Conservation (phyloP, 1,140 invertebrate species). For the Holcopasites calliopsidis region DNA sequence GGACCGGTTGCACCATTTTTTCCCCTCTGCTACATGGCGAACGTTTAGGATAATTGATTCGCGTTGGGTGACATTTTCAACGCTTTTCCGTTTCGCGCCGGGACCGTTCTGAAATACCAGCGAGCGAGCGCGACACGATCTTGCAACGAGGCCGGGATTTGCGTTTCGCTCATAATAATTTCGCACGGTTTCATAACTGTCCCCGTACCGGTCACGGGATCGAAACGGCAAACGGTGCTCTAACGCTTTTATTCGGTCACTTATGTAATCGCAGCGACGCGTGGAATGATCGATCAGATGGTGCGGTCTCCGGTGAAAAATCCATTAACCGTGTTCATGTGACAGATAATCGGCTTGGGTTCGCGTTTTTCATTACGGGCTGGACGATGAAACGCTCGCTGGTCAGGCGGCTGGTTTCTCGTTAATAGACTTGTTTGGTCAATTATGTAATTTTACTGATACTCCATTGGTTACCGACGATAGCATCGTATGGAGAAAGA, state of each 20-base stretch:
- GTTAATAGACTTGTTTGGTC: not conserved
- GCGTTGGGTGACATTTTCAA: constrained; percentile 40
- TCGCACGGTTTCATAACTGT: constrained; percentile 42
- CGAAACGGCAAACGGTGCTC: not conserved
- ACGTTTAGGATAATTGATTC: constrained; percentile 53
- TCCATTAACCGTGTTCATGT: constrained; percentile 8
- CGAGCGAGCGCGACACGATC: not conserved
- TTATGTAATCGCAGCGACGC: not conserved
- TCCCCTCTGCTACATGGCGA: not conserved
- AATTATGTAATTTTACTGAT: not conserved
- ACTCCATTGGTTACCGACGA: too few species aligned
- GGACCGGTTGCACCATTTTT: constrained; percentile 48
- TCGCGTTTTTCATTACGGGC: not conserved
- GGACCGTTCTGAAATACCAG: constrained; percentile 25
- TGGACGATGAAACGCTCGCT: not conserved
- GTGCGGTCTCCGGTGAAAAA: constrained; percentile 9
- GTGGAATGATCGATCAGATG: not conserved
- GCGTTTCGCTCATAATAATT: constrained; percentile 6
- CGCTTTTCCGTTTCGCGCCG: constrained; percentile 21
- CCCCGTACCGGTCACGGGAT: not conserved
- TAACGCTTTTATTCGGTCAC: not conserved
- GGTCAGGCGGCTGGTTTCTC: not conserved
- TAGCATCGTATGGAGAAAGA: too few species aligned
- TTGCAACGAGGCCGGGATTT: constrained; percentile 13
- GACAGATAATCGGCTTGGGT: not conserved